phyloP scores from a whole-genome alignment of 2,113 vertebrate species.

The Pithys albifrons region DNA sequence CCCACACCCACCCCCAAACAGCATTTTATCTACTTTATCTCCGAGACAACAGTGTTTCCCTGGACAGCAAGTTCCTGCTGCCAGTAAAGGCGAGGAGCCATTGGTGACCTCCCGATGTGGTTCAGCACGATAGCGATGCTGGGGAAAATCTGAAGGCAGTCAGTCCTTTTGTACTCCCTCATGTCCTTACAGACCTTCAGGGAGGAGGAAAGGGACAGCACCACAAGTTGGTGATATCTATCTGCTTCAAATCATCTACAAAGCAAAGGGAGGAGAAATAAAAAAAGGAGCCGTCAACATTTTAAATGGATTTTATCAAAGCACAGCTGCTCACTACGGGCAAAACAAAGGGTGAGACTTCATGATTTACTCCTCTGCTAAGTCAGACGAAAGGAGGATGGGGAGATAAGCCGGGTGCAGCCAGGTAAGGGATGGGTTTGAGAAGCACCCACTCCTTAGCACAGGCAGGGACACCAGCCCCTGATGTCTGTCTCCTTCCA shows the following conservation, averaged over 20 bases:
- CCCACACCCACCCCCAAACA: background rate
- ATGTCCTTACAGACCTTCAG: background rate
- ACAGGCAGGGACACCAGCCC: background rate
- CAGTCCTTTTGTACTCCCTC: background rate
- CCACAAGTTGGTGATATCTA: background rate
- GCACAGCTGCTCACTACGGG: background rate
- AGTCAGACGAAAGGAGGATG: background rate
- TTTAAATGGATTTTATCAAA: background rate
- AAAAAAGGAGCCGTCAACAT: background rate
- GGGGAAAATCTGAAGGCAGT: fast-evolving
- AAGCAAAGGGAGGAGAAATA: background rate
- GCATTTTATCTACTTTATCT: background rate
- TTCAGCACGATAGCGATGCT: fast-evolving
- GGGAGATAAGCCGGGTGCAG: background rate
- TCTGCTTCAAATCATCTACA: background rate
- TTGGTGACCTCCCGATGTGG: fast-evolving
- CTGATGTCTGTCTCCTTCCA: background rate
- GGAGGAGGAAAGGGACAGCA: background rate
- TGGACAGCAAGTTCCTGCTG: background rate
- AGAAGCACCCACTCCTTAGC: background rate
- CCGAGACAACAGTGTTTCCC: background rate
- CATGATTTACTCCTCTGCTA: background rate
- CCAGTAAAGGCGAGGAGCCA: background rate
- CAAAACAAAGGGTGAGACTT: background rate
- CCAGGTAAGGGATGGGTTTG: background rate